These are phyloP conservation scores for Papilio polytes DNA, from an alignment of 1,140 invertebrate genomes.

Conservation along the genomic window DNA sequence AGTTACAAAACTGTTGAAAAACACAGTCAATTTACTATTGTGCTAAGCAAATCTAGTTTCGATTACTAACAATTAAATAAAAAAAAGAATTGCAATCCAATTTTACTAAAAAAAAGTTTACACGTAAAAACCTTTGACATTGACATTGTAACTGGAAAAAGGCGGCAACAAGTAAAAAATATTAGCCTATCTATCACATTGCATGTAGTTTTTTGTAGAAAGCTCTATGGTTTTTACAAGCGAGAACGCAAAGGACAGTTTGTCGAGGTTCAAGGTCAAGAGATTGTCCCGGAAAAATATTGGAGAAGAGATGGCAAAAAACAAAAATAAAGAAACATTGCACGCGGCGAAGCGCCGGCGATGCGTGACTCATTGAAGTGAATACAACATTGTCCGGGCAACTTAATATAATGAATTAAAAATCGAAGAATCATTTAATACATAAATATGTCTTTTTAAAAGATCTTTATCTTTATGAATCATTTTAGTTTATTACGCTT, in stretches of 20 bases:
- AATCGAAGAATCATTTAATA: background rate
- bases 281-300: constrained; percentile 24
- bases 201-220: background rate
- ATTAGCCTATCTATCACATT: constrained; percentile 9
- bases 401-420: background rate
- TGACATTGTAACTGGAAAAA: constrained; percentile 17
- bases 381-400: background rate
- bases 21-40: background rate
- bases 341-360: background rate
- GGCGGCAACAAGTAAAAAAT: constrained; percentile 9
- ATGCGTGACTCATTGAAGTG: background rate
- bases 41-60: background rate
- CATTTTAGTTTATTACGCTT: too few relatives aligned
- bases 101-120: constrained; percentile 4
- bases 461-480: too few relatives aligned
- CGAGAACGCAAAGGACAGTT: constrained; percentile 3
- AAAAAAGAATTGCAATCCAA: constrained; percentile 12
- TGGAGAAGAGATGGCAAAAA: constrained; percentile 20
- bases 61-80: background rate
- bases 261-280: constrained; percentile 17
- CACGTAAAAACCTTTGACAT: background rate
- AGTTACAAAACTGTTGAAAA: background rate
- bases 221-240: background rate
- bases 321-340: constrained; percentile 1
- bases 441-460: background rate